Percentiles rank a stretch among this genome's conserved stretches.
These are phyloP conservation scores for Dissostichus mawsoni DNA, from an alignment of 2,113 vertebrate genomes.

Conservation along the genomic window DNA sequence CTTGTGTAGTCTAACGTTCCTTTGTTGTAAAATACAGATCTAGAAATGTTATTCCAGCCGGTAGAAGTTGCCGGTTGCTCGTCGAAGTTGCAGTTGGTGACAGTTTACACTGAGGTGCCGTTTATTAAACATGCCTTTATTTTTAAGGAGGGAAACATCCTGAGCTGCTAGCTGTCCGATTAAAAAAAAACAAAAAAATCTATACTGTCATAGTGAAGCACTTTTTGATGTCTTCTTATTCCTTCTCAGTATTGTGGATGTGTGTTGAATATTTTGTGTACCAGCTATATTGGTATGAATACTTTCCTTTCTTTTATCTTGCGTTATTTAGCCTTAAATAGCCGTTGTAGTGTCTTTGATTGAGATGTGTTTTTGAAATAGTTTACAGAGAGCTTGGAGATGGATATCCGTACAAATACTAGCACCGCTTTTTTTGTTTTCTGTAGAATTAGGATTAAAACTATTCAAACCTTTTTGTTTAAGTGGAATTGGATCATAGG, in stretches of 20 bases:
- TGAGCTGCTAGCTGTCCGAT: slow-evolving; percentile 70
- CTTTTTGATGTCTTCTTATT: slow-evolving; percentile 73
- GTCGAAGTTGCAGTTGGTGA: slow-evolving; percentile 35
- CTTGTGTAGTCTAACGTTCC: slow-evolving; percentile 33
- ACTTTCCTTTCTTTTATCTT: slow-evolving; percentile 53
- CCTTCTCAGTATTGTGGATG: slow-evolving; percentile 78
- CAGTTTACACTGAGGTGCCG: slow-evolving; percentile 62
- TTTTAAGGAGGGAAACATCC: slow-evolving; percentile 64
- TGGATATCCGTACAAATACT: slow-evolving; percentile 68
- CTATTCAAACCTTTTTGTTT: slow-evolving; percentile 30
- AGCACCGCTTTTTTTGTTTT: slow-evolving; percentile 31
- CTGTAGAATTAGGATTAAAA: slow-evolving; percentile 43
- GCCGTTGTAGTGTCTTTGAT: slow-evolving; percentile 68
- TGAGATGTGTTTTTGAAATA: slow-evolving; percentile 61
- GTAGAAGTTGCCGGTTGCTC: slow-evolving; percentile 27
- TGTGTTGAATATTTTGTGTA: slow-evolving; percentile 66
- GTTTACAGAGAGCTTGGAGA: slow-evolving; percentile 78
- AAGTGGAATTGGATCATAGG: slow-evolving; percentile 63
- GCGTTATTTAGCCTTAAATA: slow-evolving; percentile 80
- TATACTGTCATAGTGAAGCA: slow-evolving; percentile 79
- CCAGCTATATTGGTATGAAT: slow-evolving; percentile 76
- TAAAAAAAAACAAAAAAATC: slow-evolving; percentile 28
- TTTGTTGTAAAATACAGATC: slow-evolving; percentile 50
- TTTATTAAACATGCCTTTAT: slow-evolving; percentile 42
- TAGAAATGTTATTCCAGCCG: slow-evolving; percentile 38